These are phyloP conservation scores for Diloba caeruleocephala DNA, from an alignment of 2,888 invertebrate genomes.

Conservation along the genomic window DNA sequence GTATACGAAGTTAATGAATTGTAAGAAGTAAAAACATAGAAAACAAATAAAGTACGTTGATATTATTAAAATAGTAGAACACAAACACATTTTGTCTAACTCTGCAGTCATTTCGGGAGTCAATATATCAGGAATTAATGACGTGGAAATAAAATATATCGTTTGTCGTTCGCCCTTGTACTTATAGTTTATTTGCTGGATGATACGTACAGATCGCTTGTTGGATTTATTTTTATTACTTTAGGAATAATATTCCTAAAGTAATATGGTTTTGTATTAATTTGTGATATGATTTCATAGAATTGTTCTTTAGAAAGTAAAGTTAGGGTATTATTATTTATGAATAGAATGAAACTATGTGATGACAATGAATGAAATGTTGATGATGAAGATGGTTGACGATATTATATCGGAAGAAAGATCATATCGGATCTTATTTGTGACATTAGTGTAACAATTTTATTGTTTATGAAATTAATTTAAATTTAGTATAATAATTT, in stretches of 20 bases:
- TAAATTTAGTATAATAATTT: too few species aligned
- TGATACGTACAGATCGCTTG: constrained; percentile 71
- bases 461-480: too few species aligned
- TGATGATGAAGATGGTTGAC: too few species aligned
- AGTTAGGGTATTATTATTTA: too few species aligned
- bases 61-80: constrained; percentile 20
- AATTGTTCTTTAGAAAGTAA: neutral
- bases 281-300: constrained; percentile 13
- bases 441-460: too few species aligned
- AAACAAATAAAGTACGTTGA: constrained; percentile 33
- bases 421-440: too few species aligned
- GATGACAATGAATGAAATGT: too few species aligned
- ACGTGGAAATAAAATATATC: constrained; percentile 81
- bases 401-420: too few species aligned
- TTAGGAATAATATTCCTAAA: too few species aligned
- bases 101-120: constrained; percentile 39
- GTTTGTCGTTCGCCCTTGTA: constrained; percentile 70
- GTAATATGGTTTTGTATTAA: constrained; percentile 18
- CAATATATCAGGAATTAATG: constrained; percentile 81
- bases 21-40: constrained; percentile 18
- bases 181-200: constrained; percentile 72
- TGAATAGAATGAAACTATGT: neutral
- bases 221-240: constrained; percentile 48
- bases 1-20: constrained; percentile 4
- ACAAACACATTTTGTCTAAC: constrained; percentile 29